Base-by-base conservation (phyloP, 1,140 invertebrate species). In the Musca domestica region DNA sequence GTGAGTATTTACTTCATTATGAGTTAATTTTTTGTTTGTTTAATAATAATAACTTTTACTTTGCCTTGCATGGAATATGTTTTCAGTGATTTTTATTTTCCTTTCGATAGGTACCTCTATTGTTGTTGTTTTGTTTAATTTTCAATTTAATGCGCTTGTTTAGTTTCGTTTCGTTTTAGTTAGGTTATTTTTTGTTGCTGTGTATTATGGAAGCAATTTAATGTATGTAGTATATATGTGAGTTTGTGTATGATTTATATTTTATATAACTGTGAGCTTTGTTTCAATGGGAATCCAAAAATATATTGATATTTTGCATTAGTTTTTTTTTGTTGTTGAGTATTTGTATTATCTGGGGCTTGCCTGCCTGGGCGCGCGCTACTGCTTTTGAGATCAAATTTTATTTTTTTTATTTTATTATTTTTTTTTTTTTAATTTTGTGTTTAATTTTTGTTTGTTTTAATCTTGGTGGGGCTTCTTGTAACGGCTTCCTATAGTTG, bases 281-380 rank as follows among this genome's bases (percentile, higher is more conserved):
- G 4, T 51, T 51, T 7, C 3, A 17, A 58, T 27, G 22, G 54
- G 7, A 41, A 41, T 61, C 56, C 56, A 61, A 61, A 61, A 61
- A 61, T 61, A 61, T 61, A 61, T n/a, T n/a, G n/a, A n/a, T n/a
- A n/a, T 61, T 58, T 58, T 23, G 23, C 17, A 58, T 58, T 41
- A 12, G 10, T 41, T 7, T 41, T 7, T 5, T 41, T n/a, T n/a
- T n/a, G n/a, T n/a, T n/a, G n/a, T n/a, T n/a, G n/a, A n/a, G n/a
- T n/a, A n/a, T n/a, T 41, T 41, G 34, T 9, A 9, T 41, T 41
- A 12, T 41, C 5, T 41, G 4, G n/a, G n/a, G 34, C 34, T 41
- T 41, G 34, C 34, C 34, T 41, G 34, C 34, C 10, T 30, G n/a
- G n/a, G n/a, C n/a, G 34, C 34, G 34, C 4, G 10, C 34, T 5